Conservation (phyloP, 1,140 invertebrate genomes). For the Vanessa atalanta region DNA sequence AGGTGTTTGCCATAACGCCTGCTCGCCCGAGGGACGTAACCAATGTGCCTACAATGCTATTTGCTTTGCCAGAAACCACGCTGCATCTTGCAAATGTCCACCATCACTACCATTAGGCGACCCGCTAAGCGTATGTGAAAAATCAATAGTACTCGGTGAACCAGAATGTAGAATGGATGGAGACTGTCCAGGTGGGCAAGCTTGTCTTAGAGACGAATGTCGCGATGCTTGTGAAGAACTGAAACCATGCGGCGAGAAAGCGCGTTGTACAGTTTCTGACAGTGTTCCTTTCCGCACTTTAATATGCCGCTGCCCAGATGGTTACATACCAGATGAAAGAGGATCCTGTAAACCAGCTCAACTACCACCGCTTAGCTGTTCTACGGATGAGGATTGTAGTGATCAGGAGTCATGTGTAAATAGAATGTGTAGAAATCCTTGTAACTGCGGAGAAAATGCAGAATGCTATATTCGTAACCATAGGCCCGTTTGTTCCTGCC, state of each 20-base stretch:
- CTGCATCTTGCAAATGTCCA: conserved; percentile 88
- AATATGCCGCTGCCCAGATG: conserved; percentile 91
- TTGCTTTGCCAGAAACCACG: conserved; percentile 89
- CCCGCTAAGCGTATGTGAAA: conserved; percentile 88
- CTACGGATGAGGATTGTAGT: conserved; percentile 88
- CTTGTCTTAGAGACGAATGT: conserved; percentile 90
- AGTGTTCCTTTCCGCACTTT: conserved; percentile 91
- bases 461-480: conserved; percentile 91
- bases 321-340: conserved; percentile 88
- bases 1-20: conserved; percentile 89
- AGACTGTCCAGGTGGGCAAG: conserved; percentile 89
- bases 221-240: conserved; percentile 89
- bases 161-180: conserved; percentile 89
- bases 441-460: conserved; percentile 92
- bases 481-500: conserved; percentile 91
- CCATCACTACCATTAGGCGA: conserved; percentile 87
- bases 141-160: conserved; percentile 74
- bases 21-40: conserved; percentile 81
- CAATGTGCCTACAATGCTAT: conserved; percentile 90
- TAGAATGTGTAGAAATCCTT: conserved; percentile 91
- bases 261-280: conserved; percentile 89
- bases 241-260: conserved; percentile 86
- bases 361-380: conserved; percentile 87
- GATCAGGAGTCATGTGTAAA: conserved; percentile 91
- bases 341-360: conserved; percentile 88